Base-by-base conservation (phyloP, 2,888 invertebrate species). In the Holacanthella duospinosa region DNA sequence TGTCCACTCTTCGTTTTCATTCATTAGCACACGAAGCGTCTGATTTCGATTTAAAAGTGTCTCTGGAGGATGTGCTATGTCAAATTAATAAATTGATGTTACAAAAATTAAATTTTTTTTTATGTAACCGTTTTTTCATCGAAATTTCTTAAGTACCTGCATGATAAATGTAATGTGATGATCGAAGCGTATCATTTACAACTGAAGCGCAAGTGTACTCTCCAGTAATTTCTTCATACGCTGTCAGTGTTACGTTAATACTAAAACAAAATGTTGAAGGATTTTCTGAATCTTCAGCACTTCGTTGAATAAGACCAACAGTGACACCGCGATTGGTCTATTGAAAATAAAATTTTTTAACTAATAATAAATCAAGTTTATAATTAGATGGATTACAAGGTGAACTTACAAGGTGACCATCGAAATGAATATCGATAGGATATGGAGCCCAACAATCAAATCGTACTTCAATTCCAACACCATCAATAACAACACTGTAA, bases 141-240 rank as follows among this genome's bases (percentile, higher is more conserved):
- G n/a, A n/a, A n/a, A n/a, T n/a, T n/a, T n/a, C n/a, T n/a, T n/a
- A n/a, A n/a, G n/a, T 59, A 69, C 69, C 62, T 16, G 64, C 59
- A 12, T 62, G 61, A 55, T 62, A 69, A n/a, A 69, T 64, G 59
- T 68, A 69, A 29, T 64, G 63, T 0, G 69, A 69, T 19, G 61
- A 62, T 16, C 28, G 27, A 4, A 62, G 19, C 12, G n/a, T 24
- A 2, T 61, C 64, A 54, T 68, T 59, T 43, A 62, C 54, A 1
- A 66, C 65, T 1, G 65, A 55, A 36, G 55, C 26, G 43, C 69
- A 69, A 12, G 65, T 60, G 53, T 66, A 69, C 21, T 65, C 63
- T 29, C 69, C 69, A 21, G 69, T 67, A 19, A 66, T 64, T 61
- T 69, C 64, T 48, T 69, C 67, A 56, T 63, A 66, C 0, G 68